Percentiles rank a stretch among this genome's conserved stretches.
These are phyloP conservation scores for Triplophysa yarkandensis DNA, from an alignment of 2,797 vertebrate species.

Conservation along the genomic window DNA sequence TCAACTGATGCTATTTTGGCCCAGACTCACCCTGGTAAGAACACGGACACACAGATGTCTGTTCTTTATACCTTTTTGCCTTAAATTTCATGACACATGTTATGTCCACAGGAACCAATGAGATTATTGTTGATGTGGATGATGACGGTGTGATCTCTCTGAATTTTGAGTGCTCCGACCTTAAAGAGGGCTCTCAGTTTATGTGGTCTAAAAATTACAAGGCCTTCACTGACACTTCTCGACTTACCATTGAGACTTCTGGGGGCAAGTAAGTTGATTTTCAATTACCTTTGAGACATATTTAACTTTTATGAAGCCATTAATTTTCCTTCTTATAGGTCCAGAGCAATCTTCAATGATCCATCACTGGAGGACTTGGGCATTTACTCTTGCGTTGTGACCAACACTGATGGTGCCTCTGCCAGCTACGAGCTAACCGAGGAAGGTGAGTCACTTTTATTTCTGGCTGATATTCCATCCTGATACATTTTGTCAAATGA, in stretches of 20 bases:
- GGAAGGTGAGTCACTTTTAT: conserved; percentile 80
- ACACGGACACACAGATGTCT: neutral
- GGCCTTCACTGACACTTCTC: conserved; percentile 81
- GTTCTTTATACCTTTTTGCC: neutral
- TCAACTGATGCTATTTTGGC: conserved; percentile 83
- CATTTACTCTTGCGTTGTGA: conserved; percentile 89
- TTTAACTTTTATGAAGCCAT: neutral
- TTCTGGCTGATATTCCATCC: conserved; percentile 44
- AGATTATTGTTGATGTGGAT: conserved; percentile 89
- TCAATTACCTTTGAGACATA: neutral
- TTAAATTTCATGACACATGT: neutral
- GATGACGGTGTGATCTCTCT: conserved; percentile 93
- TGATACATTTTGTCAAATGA: conserved; percentile 36
- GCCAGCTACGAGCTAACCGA: conserved; percentile 93
- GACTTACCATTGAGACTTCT: conserved; percentile 84
- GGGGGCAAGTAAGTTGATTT: conserved; percentile 80
- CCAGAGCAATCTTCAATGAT: conserved; percentile 89
- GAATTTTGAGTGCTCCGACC: conserved; percentile 92
- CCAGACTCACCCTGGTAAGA: conserved; percentile 88
- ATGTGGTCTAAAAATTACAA: conserved; percentile 97
- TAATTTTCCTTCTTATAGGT: conserved; percentile 69
- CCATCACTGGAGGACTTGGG: conserved; percentile 91
- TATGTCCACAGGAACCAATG: conserved; percentile 83
- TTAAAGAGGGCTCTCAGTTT: conserved; percentile 87
- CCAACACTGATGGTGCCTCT: conserved; percentile 90